These are phyloP conservation scores for Notolepis coatsorum DNA, from an alignment of 2,797 vertebrate genomes.

Conservation along the genomic window DNA sequence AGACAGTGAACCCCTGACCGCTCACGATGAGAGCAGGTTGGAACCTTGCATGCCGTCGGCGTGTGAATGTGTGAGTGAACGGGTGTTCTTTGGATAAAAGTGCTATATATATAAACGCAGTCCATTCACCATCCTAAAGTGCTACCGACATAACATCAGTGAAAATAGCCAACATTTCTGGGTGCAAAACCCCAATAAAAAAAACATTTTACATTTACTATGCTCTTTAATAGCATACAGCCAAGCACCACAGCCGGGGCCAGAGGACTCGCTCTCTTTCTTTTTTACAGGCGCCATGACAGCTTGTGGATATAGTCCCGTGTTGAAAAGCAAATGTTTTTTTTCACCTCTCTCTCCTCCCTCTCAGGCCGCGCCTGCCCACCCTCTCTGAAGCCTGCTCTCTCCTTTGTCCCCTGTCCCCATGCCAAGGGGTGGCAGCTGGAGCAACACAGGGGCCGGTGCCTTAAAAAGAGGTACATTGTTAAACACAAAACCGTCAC, in stretches of 20 bases:
- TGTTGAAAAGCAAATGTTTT: constrained; percentile 14
- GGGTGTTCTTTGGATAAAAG: neutral
- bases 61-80: neutral
- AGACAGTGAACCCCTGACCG: too few species aligned
- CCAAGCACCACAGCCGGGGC: neutral
- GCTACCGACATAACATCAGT: neutral
- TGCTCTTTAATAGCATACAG: neutral
- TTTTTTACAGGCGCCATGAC: constrained; percentile 9
- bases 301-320: constrained; percentile 10
- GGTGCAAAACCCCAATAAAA: neutral
- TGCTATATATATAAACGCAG: neutral
- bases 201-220: constrained; percentile 3
- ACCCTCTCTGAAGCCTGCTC: constrained; percentile 46
- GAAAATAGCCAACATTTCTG: neutral
- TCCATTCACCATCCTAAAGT: neutral
- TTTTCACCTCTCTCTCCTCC: constrained; percentile 29
- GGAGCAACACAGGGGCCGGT: constrained; percentile 63
- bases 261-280: neutral
- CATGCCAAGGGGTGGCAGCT: constrained; percentile 71
- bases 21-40: too few species aligned
- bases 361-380: constrained; percentile 34
- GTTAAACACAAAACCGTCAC: constrained; percentile 64
- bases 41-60: too few species aligned
- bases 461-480: constrained; percentile 71
- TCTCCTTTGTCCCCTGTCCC: constrained; percentile 35